phyloP scores from a whole-genome alignment of 2,888 invertebrate genomes.

The Boloria euphrosyne region DNA sequence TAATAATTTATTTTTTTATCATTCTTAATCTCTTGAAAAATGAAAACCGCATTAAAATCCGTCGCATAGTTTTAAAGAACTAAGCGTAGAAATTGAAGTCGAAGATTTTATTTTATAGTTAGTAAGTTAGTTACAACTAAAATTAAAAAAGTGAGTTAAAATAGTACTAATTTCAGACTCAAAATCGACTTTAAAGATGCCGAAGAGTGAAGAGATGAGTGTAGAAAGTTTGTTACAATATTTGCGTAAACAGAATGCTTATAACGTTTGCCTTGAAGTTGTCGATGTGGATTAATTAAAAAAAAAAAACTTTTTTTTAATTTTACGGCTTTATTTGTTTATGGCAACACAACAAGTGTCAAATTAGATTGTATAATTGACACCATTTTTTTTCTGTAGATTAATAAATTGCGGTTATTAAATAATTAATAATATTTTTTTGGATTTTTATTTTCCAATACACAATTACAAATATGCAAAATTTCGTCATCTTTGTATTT shows the following conservation, averaged over 20 bases:
- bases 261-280: constrained; percentile 46
- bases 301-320: not conserved
- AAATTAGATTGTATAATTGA: not conserved
- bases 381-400: not conserved
- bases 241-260: constrained; percentile 56
- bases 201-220: constrained; percentile 57
- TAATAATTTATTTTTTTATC: too few species aligned
- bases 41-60: too few species aligned
- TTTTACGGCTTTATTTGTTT: not conserved
- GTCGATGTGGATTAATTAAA: constrained; percentile 57
- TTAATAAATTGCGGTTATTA: not conserved
- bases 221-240: constrained; percentile 61
- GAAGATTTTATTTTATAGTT: too few species aligned
- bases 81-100: too few species aligned
- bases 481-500: too few species aligned
- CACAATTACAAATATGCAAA: too few species aligned
- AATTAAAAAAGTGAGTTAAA: too few species aligned
- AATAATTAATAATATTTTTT: too few species aligned
- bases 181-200: constrained; percentile 34
- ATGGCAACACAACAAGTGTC: constrained; percentile 16
- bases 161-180: constrained; percentile 29
- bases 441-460: too few species aligned
- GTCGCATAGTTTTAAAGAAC: too few species aligned
- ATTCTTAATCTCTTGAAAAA: too few species aligned
- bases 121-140: too few species aligned